These are phyloP conservation scores for Parotocinclus haroldoi DNA, from an alignment of 2,797 vertebrate species.

Conservation along the genomic window DNA sequence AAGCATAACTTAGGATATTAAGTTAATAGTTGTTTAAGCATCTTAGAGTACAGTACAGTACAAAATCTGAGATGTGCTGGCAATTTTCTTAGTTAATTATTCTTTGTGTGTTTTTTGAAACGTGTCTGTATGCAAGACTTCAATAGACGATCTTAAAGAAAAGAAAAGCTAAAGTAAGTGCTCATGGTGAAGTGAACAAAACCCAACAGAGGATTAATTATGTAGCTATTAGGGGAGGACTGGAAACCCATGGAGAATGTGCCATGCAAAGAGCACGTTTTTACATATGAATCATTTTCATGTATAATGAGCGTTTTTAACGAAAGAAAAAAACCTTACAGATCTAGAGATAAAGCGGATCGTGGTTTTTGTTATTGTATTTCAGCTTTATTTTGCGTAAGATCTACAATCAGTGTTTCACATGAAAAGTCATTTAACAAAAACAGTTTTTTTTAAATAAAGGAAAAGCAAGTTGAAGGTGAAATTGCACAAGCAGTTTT, in stretches of 20 bases:
- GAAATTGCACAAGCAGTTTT: neutral
- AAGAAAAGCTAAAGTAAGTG: constrained; percentile 65
- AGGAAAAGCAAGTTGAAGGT: neutral
- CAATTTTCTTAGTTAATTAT: constrained; percentile 37
- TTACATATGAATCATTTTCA: constrained; percentile 52
- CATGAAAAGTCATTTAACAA: too few relatives aligned
- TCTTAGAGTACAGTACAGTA: constrained; percentile 11
- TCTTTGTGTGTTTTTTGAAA: constrained; percentile 30
- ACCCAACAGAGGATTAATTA: constrained; percentile 81
- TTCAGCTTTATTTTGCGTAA: constrained; percentile 33
- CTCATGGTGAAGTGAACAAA: constrained; percentile 72
- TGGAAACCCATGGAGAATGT: constrained; percentile 67
- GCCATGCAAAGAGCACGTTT: constrained; percentile 53
- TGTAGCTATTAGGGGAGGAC: constrained; percentile 72
- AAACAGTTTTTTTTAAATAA: neutral
- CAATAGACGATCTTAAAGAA: constrained; percentile 52
- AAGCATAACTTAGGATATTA: constrained; percentile 6
- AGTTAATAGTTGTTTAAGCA: neutral
- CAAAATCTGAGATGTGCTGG: neutral
- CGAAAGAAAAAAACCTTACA: neutral
- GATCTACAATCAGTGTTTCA: constrained; percentile 1
- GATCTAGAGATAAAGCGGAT: constrained; percentile 66
- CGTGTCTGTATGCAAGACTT: constrained; percentile 26
- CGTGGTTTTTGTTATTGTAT: constrained; percentile 35
- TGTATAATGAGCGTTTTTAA: constrained; percentile 36